A percentile compares a stretch with the other conserved stretches of the same genome.
These are phyloP conservation scores for Xenopus laevis DNA, from an alignment of 2,113 vertebrate genomes.

Conservation along the genomic window DNA sequence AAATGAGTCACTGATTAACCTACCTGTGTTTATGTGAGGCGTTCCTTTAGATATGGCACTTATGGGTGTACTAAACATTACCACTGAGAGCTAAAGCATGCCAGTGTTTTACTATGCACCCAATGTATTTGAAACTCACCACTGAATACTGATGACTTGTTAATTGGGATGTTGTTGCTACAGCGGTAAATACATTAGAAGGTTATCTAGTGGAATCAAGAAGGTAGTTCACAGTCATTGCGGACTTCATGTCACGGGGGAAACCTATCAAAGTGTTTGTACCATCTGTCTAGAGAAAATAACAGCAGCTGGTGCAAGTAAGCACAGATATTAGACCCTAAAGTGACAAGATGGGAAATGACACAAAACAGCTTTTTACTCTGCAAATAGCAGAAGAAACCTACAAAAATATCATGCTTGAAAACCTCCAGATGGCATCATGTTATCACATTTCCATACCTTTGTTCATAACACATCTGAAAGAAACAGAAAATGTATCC, in stretches of 20 bases:
- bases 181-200: conserved; percentile 50
- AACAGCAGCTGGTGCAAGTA: conserved; percentile 84
- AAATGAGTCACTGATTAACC: neutral
- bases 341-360: conserved; percentile 95
- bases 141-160: conserved; percentile 38
- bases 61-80: neutral
- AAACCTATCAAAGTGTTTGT: conserved; percentile 74
- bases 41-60: neutral
- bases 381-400: conserved; percentile 72
- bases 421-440: conserved; percentile 84
- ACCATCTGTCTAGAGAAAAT: conserved; percentile 85
- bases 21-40: neutral
- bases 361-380: conserved; percentile 93
- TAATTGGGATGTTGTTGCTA: conserved; percentile 37
- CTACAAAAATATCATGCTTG: conserved; percentile 73
- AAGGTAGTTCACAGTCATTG: conserved; percentile 55
- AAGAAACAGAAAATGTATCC: conserved; percentile 54
- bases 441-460: conserved; percentile 71
- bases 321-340: conserved; percentile 83
- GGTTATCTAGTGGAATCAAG: conserved; percentile 53
- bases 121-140: neutral
- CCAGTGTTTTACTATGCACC: conserved; percentile 26
- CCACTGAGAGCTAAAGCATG: neutral
- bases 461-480: conserved; percentile 75
- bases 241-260: conserved; percentile 52